Base-by-base conservation (phyloP, 92 coral and sea anemone genomes). In the Montipora capitata region DNA sequence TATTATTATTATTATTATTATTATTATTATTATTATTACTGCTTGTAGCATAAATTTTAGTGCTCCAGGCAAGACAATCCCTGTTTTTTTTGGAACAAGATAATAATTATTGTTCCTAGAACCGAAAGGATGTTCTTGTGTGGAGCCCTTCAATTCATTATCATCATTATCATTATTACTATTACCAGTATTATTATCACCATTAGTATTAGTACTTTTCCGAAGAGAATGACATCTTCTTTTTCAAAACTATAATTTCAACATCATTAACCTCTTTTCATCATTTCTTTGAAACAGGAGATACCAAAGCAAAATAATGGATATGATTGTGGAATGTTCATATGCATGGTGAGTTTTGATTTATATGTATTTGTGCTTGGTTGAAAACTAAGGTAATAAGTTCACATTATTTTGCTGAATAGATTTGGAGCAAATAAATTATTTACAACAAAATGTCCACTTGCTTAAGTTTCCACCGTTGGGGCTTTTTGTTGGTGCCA, bases 281-380 rank as follows among this genome's bases (percentile, higher is more conserved):
- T 52, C 58, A 52, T 52, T 77, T 43, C 57, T 20, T 48, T 51
- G 10, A 3, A 43, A 43, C 40, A 77, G 81, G 39, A 77, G 3
- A 27, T 77, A n/a, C 81, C 66, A 77, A 51, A 77, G 68, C 66
- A 51, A 77, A 63, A 77, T 52, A 77, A 45, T 68, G 45, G 64
- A 75, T 39, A 41, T 75, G 80, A 13, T 63, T 75, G 80, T 43
- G 80, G 80, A 15, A 44, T 75, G 80, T 45, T 75, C 80, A 75
- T 75, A 13, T 75, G 80, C 18, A 75, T 75, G 54, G 80, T 75
- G 58, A 75, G 80, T 75, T 75, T 75, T 72, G 45, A 54, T 54
- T 54, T 54, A 54, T 12, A 54, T 54, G 59, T 2, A 54, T 54
- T 54, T 54, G 59, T 54, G 59, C 59, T 54, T 54, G 13, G 12